Conservation (phyloP, 1,140 invertebrate species). For the Atta texana region DNA sequence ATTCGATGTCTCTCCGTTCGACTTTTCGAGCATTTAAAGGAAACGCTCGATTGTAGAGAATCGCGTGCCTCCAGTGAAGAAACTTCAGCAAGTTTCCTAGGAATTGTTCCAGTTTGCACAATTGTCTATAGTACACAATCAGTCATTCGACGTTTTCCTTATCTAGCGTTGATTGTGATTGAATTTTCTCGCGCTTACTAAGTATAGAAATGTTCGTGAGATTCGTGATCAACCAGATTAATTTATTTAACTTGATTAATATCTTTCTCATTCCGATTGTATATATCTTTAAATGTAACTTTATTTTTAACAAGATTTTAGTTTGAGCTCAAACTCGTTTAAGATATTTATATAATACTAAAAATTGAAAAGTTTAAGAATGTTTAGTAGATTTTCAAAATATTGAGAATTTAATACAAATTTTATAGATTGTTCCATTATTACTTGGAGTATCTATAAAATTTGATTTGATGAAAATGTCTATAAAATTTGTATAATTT, state of each 20-base stretch:
- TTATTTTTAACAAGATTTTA: background rate
- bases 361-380: background rate
- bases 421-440: too few species aligned
- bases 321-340: background rate
- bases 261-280: background rate
- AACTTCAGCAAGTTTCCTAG: constrained; percentile 73
- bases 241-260: constrained; percentile 7
- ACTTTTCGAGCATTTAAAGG: constrained; percentile 56
- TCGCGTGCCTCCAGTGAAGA: constrained; percentile 48
- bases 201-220: background rate
- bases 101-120: constrained; percentile 64
- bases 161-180: constrained; percentile 60
- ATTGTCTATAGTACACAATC: constrained; percentile 54
- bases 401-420: too few species aligned
- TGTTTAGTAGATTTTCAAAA: too few species aligned
- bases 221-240: constrained; percentile 24
- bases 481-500: too few species aligned
- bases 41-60: constrained; percentile 48
- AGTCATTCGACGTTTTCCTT: constrained; percentile 43
- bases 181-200: constrained; percentile 35
- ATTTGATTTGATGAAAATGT: too few species aligned
- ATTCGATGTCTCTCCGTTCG: constrained; percentile 44
- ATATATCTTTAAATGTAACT: background rate
- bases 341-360: background rate
- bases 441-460: too few species aligned